Base-by-base conservation (phyloP, 2,113 vertebrate genomes). In the Colistium nudipinnis region DNA sequence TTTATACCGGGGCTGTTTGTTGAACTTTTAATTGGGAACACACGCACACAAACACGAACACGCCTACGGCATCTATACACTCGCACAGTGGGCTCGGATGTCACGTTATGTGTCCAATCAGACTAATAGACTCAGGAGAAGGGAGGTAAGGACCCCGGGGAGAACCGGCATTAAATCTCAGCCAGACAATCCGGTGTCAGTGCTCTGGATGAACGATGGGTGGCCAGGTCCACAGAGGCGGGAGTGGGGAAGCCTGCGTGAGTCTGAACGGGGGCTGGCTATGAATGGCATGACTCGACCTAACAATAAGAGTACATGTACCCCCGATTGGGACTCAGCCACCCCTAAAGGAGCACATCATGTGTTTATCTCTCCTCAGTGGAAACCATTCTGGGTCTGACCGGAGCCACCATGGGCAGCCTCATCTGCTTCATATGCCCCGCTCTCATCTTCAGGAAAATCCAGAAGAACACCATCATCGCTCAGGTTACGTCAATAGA, bases 381-480 rank as follows among this genome's bases (percentile, higher is more conserved):
- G 93, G 98, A 99, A 89, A 99, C 98, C 0, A 94, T 99, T 78
- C 89, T 99, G 80, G 97, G 96, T 73, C 92, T 98, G 75, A 99
- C 97, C 1, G 98, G 98, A 48, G 98, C 98, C 2, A 99, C 96
- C 1, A 99, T 97, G 96, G 98, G 98, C 33, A 99, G 96, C 86
- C 94, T 99, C 81, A 99, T 99, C 91, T 99, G 97, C 88, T 99
- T 99, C 81, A 94, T 99, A 85, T 99, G 97, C 84, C 98, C 98
- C 0, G 97, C 98, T 71, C 95, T 99, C 63, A 98, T 99, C 92
- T 96, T 96, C 90, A 96, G 82, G 88, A 98, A 96, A 85, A 94
- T 96, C 87, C 96, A 98, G 91, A 97, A 95, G 92, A 96, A 90
- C 20, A 81, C 92, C 0, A 72, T 97, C 44, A 88, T 93, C 16